Base-by-base conservation (phyloP, 1,140 invertebrate genomes). In the Bombus difficillimus region DNA sequence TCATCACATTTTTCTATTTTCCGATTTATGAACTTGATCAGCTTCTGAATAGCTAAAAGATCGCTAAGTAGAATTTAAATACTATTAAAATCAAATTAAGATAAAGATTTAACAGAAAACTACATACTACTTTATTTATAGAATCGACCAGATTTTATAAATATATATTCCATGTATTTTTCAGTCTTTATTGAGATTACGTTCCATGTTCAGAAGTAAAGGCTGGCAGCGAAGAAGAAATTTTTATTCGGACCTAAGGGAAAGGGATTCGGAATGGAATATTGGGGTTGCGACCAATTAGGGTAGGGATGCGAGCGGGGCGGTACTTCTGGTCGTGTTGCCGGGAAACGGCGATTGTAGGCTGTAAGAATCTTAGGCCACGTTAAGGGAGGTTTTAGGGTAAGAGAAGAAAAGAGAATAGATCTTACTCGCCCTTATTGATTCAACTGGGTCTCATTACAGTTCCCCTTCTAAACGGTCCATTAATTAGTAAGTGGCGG, bases 231-330 rank as follows among this genome's bases (percentile, higher is more conserved):
- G 18, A 43, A 34, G 28, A 34, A 71, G n/a, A 80, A 69, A 80
- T 69, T 73, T 59, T 73, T 73, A 81, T 43, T 81, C 80, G 37
- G 37, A 81, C 53, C n/a, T 41, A 41, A 66, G 34, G 83, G 71
- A 87, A 87, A 87, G 84, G 62, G 77, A 82, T 84, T 82, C 66
- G 77, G 77, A 78, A 64, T 66, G 68, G 86, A 88, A 84, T 88
- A 87, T 88, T 83, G 91, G 80, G 86, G 85, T 91, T 87, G 90
- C 84, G 92, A 88, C 89, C 92, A 92, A 93, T 93, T 93, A 92
- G 86, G 81, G 77, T 73, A 89, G 85, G 80, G 87, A 92, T 87
- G 86, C 83, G 89, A 71, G 89, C 82, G 85, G 86, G 92, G 92
- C 89, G 91, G 91, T 91, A 72, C 92, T 91, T 66, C 81, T 80